These are phyloP conservation scores for Macrochelys suwanniensis DNA, from an alignment of 2,797 vertebrate genomes.

Conservation along the genomic window DNA sequence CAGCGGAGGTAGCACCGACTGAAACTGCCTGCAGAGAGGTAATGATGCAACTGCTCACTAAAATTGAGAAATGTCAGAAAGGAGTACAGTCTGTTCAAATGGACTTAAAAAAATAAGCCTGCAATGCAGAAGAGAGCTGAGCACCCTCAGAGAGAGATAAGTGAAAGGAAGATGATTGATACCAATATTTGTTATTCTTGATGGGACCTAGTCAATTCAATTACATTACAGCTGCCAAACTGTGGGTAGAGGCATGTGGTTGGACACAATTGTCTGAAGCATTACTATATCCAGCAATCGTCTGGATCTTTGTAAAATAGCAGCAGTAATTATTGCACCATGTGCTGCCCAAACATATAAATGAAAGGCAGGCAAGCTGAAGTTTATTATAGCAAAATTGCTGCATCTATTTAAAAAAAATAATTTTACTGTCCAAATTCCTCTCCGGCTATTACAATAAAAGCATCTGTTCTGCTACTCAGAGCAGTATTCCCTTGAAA, in stretches of 20 bases:
- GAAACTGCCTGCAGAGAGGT: background rate
- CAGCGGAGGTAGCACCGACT: background rate
- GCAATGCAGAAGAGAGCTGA: background rate
- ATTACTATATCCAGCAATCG: background rate
- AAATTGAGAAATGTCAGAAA: constrained; percentile 41
- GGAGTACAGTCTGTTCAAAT: background rate
- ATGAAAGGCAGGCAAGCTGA: background rate
- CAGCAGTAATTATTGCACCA: constrained; percentile 7
- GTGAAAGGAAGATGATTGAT: constrained; percentile 51
- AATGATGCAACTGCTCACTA: background rate
- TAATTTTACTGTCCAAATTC: constrained; percentile 41
- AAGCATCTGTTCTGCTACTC: constrained; percentile 60
- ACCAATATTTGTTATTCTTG: background rate
- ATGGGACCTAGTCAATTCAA: constrained; percentile 18
- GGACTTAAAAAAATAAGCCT: constrained; percentile 21
- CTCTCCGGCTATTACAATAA: constrained; percentile 50
- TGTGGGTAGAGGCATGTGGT: background rate
- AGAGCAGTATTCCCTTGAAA: constrained; percentile 61
- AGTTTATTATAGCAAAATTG: constrained; percentile 21
- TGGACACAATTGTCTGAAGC: constrained; percentile 11
- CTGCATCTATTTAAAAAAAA: constrained; percentile 36
- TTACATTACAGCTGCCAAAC: constrained; percentile 14
- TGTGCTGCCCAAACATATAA: constrained; percentile 8
- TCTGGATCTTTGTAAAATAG: background rate
- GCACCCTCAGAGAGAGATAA: constrained; percentile 23